phyloP scores from a whole-genome alignment of 2,797 vertebrate genomes.

The Lophura swinhoii region DNA sequence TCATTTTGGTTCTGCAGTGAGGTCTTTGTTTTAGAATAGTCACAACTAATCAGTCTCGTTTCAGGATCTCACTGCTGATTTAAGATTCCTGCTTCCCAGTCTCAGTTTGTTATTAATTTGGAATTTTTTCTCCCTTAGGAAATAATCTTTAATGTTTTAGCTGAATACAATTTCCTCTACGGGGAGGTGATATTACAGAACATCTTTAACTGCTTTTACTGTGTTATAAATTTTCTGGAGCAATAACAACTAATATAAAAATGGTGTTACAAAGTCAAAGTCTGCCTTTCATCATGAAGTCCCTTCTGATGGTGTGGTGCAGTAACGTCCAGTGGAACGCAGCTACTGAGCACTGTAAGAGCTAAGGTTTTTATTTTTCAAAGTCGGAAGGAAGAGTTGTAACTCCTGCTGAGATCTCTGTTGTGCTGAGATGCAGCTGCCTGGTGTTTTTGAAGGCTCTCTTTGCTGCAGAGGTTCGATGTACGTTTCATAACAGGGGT shows the following conservation, averaged over 20 bases:
- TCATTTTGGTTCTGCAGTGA: not conserved
- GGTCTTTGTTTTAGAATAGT: not conserved
- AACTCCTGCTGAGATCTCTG: not conserved
- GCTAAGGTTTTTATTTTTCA: not conserved
- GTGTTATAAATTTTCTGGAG: not conserved
- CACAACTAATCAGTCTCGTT: not conserved
- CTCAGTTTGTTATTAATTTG: not conserved
- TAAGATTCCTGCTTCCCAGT: not conserved
- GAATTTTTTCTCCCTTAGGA: not conserved
- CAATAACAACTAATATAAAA: not conserved
- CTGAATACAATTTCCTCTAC: not conserved
- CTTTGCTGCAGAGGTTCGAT: rapidly evolving
- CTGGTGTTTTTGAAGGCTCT: not conserved
- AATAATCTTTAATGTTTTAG: not conserved
- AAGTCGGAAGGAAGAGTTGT: not conserved
- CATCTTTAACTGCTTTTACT: not conserved
- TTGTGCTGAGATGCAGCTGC: not conserved
- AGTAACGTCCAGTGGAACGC: not conserved
- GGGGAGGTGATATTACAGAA: not conserved
- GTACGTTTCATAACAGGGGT: not conserved
- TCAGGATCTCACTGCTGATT: not conserved
- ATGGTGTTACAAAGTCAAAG: not conserved
- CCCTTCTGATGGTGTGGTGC: not conserved
- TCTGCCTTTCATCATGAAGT: not conserved
- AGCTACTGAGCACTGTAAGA: not conserved